Percentiles rank a stretch among this genome's conserved stretches.
Evolutionary conservation across 1,140 invertebrate species (phyloP).

Genomic region (Ceratina japonica): DNA sequence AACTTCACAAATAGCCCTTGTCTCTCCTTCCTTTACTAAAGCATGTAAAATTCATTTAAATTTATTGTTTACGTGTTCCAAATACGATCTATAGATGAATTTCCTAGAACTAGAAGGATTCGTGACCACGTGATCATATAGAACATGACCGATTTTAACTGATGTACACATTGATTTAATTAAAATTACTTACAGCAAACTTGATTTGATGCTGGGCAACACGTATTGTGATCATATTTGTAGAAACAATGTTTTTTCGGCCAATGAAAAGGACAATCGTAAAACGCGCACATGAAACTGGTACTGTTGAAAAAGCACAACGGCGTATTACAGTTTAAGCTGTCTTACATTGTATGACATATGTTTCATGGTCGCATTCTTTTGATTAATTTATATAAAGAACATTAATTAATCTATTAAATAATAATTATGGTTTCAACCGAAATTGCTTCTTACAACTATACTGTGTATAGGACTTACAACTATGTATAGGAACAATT

Average conservation of each 20-base stretch:
- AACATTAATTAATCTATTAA: too few species aligned
- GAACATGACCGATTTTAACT: too few species aligned
- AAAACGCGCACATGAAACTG: conserved; percentile 55
- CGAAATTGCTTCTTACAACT: too few species aligned
- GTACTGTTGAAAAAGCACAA: conserved; percentile 44
- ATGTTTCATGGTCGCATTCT: too few species aligned
- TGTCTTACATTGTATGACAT: not conserved
- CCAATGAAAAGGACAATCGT: conserved; percentile 52
- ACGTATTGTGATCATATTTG: conserved; percentile 11
- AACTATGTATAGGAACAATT: too few species aligned
- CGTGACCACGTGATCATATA: too few species aligned
- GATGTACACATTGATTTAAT: too few species aligned
- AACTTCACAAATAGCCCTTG: conserved; percentile 58
- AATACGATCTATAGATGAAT: too few species aligned
- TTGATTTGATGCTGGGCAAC: conserved; percentile 52
- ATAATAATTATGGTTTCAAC: too few species aligned
- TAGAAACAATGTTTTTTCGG: conserved; percentile 44
- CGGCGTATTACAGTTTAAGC: not conserved
- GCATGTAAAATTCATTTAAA: not conserved
- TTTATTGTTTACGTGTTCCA: not conserved
- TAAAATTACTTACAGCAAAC: conserved; percentile 65
- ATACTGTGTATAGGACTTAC: not conserved
- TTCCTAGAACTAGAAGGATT: too few species aligned
- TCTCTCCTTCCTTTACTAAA: conserved; percentile 40
- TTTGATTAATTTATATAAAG: too few species aligned